Conservation (phyloP, 2,113 vertebrate species). For the Otus sunia region DNA sequence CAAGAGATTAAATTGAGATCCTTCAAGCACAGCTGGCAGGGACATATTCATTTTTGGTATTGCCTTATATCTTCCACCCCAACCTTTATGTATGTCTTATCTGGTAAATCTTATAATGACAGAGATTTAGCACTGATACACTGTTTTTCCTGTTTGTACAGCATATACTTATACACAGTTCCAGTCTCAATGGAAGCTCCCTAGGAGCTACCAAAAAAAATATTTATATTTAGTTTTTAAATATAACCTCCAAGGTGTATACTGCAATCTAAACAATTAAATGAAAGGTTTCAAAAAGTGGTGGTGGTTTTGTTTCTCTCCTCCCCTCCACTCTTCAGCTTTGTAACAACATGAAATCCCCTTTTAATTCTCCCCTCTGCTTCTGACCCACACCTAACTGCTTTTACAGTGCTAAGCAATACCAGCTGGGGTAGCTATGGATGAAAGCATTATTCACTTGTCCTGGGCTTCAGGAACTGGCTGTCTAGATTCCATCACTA, state of each 20-base stretch:
- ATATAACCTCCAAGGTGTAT: neutral
- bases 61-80: neutral
- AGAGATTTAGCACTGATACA: neutral
- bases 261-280: neutral
- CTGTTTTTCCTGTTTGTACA: neutral
- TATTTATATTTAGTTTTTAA: neutral
- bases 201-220: neutral
- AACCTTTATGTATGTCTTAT: neutral
- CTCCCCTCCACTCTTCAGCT: neutral
- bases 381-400: neutral
- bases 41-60: neutral
- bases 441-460: neutral
- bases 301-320: neutral
- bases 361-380: neutral
- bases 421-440: neutral
- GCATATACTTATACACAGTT: neutral
- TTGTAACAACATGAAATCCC: neutral
- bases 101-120: neutral
- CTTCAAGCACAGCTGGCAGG: neutral
- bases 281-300: neutral
- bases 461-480: neutral
- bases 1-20: neutral
- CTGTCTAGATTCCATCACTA: constrained; percentile 9
- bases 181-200: neutral
- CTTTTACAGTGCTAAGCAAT: neutral